Base-by-base conservation (phyloP, 2,888 invertebrate genomes). In the Polylopha cassiicola region DNA sequence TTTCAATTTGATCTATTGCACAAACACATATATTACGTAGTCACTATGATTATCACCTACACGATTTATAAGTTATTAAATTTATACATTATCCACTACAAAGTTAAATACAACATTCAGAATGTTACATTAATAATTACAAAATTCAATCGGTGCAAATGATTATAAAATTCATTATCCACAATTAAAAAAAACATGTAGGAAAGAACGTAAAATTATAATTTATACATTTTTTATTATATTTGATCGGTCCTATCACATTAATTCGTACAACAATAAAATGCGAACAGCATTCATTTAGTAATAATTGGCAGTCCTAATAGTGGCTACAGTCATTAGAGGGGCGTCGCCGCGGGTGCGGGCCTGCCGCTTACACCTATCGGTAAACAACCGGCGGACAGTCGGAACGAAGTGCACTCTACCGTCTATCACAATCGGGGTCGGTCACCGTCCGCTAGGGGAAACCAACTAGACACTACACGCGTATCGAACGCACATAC, bases 31-130 rank as follows among this genome's bases (percentile, higher is more conserved):
- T 66, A 69, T 44, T 39, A 39, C 39, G 30, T 18, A 42, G 63
- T 73, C 71, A 60, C 65, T 65, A 58, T 79, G 80, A 80, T 68
- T 60, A 67, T 77, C 71, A 72, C 61, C 80, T 79, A 81, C 76
- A 73, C 66, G 57, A 78, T 73, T 76, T 73, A 72, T 73, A 73
- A 70, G 64, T 80, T 71, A 73, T 70, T 71, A 70, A 65, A 64
- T 75, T 73, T 81, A 73, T 82, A 82, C 81, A 84, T 74, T 78
- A 77, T 65, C 67, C 61, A 71, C 78, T 76, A 78, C 72, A 69
- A 68, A 76, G 71, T 79, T 79, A 79, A 79, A 80, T 79, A 82
- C 81, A 73, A 84, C 84, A 84, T 81, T 67, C 78, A 81, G 81
- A 84, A 79, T 63, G 66, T 74, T 73, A 82, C 67, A 71, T 78